Percentiles rank a stretch among this genome's conserved stretches.
These are phyloP conservation scores for Leucopternis melanops DNA, from an alignment of 2,113 vertebrate genomes.

Conservation along the genomic window DNA sequence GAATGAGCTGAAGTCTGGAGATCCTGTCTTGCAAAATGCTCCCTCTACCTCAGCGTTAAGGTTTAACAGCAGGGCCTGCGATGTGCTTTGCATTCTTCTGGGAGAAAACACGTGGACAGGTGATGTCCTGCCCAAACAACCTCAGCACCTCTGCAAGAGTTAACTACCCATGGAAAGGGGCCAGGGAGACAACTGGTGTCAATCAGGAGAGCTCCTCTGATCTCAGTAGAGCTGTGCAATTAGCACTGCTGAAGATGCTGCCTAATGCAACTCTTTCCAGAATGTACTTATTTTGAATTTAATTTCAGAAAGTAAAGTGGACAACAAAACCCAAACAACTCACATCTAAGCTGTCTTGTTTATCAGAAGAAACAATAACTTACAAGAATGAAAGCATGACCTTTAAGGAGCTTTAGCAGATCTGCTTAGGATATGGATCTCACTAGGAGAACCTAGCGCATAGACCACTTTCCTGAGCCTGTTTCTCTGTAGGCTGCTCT, in stretches of 20 bases:
- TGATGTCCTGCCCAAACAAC: not conserved
- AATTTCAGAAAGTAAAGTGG: not conserved
- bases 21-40: slow-evolving; percentile 4
- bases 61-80: not conserved
- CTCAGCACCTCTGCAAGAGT: not conserved
- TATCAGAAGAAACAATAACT: not conserved
- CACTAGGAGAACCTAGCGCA: not conserved
- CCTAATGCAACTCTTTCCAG: not conserved
- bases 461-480: not conserved
- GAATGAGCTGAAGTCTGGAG: not conserved
- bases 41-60: not conserved
- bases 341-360: not conserved
- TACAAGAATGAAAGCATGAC: not conserved
- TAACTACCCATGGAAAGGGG: not conserved
- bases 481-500: not conserved
- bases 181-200: not conserved
- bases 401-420: not conserved
- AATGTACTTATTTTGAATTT: not conserved
- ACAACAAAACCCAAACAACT: not conserved
- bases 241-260: not conserved
- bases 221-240: not conserved
- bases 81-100: not conserved
- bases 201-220: not conserved
- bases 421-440: not conserved
- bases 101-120: rapidly evolving